Percentiles rank a stretch among this genome's conserved stretches.
Conservation (phyloP, 2,113 vertebrate genomes). For the Macquaria australasica region DNA sequence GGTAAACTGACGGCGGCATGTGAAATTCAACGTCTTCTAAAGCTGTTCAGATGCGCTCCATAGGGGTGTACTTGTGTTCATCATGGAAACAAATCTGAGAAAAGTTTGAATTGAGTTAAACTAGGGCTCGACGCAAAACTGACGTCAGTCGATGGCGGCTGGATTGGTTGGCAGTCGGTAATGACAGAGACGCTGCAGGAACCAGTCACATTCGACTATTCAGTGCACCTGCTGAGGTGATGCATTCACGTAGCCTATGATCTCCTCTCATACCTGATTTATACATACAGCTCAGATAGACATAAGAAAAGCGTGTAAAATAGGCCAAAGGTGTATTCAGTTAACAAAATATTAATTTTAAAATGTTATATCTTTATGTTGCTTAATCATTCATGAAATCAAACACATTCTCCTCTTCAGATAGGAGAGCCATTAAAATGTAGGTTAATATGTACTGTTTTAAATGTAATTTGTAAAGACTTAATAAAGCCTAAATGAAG, state of each 20-base stretch:
- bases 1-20: not conserved
- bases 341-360: not conserved
- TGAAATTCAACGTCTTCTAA: constrained; percentile 9
- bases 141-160: constrained; percentile 29
- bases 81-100: constrained; percentile 17
- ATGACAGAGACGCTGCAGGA: not conserved
- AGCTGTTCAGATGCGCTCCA: not conserved
- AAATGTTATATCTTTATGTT: not conserved
- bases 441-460: not conserved
- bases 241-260: not conserved
- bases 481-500: not conserved
- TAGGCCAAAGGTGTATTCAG: not conserved
- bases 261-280: not conserved
- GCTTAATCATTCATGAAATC: not conserved
- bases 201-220: constrained; percentile 56
- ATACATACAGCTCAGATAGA: not conserved
- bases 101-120: constrained; percentile 60
- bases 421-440: not conserved
- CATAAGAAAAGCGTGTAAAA: not conserved
- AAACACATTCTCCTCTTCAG: not conserved
- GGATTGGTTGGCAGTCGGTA: constrained; percentile 28
- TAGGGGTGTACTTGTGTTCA: not conserved
- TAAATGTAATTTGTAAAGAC: not conserved
- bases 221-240: constrained; percentile 46
- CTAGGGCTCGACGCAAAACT: not conserved